Conservation (phyloP, 2,888 invertebrate species). For the Cantharis rufa region DNA sequence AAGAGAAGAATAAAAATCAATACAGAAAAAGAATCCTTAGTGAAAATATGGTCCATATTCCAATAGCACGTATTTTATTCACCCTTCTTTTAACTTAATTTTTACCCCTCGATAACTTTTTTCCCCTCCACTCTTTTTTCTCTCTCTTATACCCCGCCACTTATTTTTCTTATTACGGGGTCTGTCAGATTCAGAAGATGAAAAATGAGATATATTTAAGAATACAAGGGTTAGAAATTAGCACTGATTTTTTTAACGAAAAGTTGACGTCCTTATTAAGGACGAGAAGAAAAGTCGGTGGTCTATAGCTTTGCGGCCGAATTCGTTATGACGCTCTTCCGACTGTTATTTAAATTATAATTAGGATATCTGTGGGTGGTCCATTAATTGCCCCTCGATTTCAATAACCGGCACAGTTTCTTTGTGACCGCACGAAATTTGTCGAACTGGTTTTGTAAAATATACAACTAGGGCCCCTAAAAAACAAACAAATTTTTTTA, state of each 20-base stretch:
- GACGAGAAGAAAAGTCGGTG: not conserved
- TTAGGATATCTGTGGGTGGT: conserved; percentile 7
- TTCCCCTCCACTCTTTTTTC: conserved; percentile 30
- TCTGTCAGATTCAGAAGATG: conserved; percentile 34
- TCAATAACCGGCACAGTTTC: conserved; percentile 12
- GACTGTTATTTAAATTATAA: conserved; percentile 9
- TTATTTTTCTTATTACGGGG: conserved; percentile 34
- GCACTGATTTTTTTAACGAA: conserved; percentile 27
- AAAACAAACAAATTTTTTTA: not conserved
- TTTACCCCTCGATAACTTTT: conserved; percentile 35
- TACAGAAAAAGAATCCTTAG: conserved; percentile 24
- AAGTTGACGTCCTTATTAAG: not conserved
- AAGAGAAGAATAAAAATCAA: conserved; percentile 27
- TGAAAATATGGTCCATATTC: conserved; percentile 33
- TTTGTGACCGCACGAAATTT: conserved; percentile 12
- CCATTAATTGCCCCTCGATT: conserved; percentile 8
- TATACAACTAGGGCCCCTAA: not conserved
- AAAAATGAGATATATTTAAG: conserved; percentile 34
- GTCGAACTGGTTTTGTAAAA: not conserved
- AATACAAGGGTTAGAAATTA: conserved; percentile 30
- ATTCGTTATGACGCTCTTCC: conserved; percentile 4
- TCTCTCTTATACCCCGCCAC: conserved; percentile 23
- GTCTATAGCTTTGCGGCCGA: conserved; percentile 4
- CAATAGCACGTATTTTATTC: conserved; percentile 34
- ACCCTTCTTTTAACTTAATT: conserved; percentile 35